Base-by-base conservation (phyloP, 2,888 invertebrate genomes). In the Agonopterix heracliana region DNA sequence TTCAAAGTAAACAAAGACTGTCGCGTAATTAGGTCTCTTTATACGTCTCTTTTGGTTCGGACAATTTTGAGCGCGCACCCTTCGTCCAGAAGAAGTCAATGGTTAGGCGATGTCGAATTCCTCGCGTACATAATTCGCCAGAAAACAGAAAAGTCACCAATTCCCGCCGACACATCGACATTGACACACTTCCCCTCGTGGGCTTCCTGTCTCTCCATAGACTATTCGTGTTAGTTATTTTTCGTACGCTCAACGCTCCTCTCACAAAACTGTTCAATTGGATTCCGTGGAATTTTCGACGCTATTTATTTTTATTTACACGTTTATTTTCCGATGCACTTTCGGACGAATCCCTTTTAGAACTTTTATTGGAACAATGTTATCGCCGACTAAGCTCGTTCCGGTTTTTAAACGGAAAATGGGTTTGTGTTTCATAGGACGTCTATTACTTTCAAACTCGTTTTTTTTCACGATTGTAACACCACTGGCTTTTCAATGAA, bases 141-240 rank as follows among this genome's bases (percentile, higher is more conserved):
- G 43, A 17, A 43, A 44, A 26, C 36, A 45, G 43, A 52, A 52
- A 49, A 52, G 42, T 49, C 11, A 9, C 17, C 26, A 7, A 26
- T 26, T 26, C 26, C 47, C 14, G 13, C 12, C 46, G 48, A 40
- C 44, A 71, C 68, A 71, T 65, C 78, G 86, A 81, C 86, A 85
- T 84, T 86, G 86, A 85, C 85, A 85, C 79, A 81, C 67, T 79
- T 84, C 70, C 61, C 66, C 64, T 61, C 62, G 67, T 63, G 64
- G 68, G 66, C 70, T 78, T 76, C 75, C 80, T 40, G 47, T 59
- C 62, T 57, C 63, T 64, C 68, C 34, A 11, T 11, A 66, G 64
- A 64, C 60, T 63, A 68, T 69, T 73, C 70, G 64, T 67, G 77
- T 74, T 74, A 65, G 60, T 66, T 63, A 59, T 65, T 71, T 68